phyloP scores from a whole-genome alignment of 2,113 vertebrate species.

The Dermatemys mawii region DNA sequence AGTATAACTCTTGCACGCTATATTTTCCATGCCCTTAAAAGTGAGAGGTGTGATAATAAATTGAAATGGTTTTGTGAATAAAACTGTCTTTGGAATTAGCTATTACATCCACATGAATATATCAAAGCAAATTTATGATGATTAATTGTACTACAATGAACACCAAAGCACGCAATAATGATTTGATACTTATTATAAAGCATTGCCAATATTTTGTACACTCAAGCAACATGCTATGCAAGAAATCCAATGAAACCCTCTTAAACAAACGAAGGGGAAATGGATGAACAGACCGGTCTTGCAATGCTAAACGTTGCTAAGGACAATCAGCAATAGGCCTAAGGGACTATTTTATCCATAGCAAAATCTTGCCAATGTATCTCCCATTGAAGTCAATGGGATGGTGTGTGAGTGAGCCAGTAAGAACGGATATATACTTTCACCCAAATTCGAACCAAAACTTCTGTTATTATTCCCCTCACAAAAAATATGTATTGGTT shows the following conservation, averaged over 20 bases:
- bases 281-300: conserved; percentile 43
- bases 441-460: neutral
- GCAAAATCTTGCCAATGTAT: conserved; percentile 44
- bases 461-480: neutral
- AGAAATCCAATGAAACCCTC: conserved; percentile 77
- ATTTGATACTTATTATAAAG: conserved; percentile 82
- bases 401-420: rapidly evolving
- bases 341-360: neutral
- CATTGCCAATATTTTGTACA: conserved; percentile 79
- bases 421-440: neutral
- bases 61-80: conserved; percentile 69
- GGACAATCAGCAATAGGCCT: conserved; percentile 64
- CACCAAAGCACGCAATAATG: conserved; percentile 79
- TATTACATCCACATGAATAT: conserved; percentile 74
- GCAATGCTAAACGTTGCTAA: conserved; percentile 43
- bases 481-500: neutral
- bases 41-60: conserved; percentile 69
- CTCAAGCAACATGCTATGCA: conserved; percentile 66
- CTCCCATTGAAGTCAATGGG: conserved; percentile 24
- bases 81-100: conserved; percentile 77
- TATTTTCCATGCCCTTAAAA: conserved; percentile 66
- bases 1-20: neutral
- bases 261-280: conserved; percentile 70
- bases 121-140: conserved; percentile 77
- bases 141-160: conserved; percentile 79